These are phyloP conservation scores for Calephelis virginiensis DNA, from an alignment of 1,140 invertebrate genomes.

Conservation along the genomic window DNA sequence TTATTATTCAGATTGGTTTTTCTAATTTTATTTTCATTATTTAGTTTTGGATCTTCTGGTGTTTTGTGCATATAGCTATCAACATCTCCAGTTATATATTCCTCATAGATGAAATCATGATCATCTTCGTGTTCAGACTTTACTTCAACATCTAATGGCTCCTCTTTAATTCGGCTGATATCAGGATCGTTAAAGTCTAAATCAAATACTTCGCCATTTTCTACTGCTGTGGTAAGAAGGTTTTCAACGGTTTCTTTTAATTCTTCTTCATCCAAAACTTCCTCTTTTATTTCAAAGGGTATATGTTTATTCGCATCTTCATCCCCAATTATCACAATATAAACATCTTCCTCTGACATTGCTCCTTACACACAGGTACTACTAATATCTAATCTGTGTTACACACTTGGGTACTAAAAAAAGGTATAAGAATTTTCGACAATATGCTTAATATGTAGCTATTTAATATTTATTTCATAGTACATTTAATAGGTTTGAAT, in stretches of 20 bases:
- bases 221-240: constrained; percentile 9
- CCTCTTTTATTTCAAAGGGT: constrained; percentile 37
- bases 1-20: too few species aligned
- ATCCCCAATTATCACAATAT: constrained; percentile 58
- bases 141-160: background rate
- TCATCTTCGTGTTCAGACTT: constrained; percentile 7
- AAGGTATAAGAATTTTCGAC: too few species aligned
- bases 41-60: constrained; percentile 13
- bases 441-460: too few species aligned
- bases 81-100: constrained; percentile 14
- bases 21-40: background rate
- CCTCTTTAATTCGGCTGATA: constrained; percentile 1
- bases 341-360: constrained; percentile 51
- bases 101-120: constrained; percentile 26
- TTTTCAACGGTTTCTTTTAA: constrained; percentile 27
- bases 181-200: constrained; percentile 20
- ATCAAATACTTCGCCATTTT: constrained; percentile 2
- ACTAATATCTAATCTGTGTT: too few species aligned
- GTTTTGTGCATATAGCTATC: constrained; percentile 32
- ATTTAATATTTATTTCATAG: too few species aligned
- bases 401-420: too few species aligned
- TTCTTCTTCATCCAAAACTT: constrained; percentile 35
- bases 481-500: too few species aligned
- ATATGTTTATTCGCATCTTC: constrained; percentile 28
- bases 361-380: too few species aligned